phyloP scores from a whole-genome alignment of 2,113 vertebrate genomes.

The Ceyx margarethae region DNA sequence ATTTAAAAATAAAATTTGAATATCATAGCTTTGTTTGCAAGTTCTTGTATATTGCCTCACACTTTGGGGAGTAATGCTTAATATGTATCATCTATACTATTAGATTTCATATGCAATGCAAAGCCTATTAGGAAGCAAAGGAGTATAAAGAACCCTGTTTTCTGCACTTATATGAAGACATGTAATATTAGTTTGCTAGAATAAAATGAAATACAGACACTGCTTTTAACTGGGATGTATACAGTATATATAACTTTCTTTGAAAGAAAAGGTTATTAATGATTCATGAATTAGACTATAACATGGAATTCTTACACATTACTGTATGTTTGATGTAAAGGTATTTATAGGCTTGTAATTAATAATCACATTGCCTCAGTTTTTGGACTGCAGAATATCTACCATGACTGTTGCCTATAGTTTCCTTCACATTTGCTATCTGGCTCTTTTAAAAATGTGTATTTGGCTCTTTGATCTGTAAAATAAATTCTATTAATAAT shows the following conservation, averaged over 20 bases:
- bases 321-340: conserved; percentile 64
- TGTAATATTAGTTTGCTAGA: conserved; percentile 39
- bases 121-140: conserved; percentile 33
- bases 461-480: conserved; percentile 62
- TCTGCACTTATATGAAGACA: conserved; percentile 53
- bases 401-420: conserved; percentile 58
- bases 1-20: not conserved
- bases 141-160: conserved; percentile 69
- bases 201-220: conserved; percentile 27
- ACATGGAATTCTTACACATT: conserved; percentile 54
- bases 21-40: not conserved
- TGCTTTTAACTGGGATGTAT: conserved; percentile 59
- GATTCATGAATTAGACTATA: conserved; percentile 30
- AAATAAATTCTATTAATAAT: conserved; percentile 64
- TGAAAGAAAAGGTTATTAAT: conserved; percentile 36
- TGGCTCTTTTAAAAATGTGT: conserved; percentile 50
- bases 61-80: conserved; percentile 27
- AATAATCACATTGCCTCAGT: conserved; percentile 57
- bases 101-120: conserved; percentile 7
- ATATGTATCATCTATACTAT: conserved; percentile 44
- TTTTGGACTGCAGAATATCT: conserved; percentile 59
- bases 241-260: conserved; percentile 50
- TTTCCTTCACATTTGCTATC: conserved; percentile 58
- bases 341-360: conserved; percentile 58
- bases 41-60: conserved; percentile 37